Evolutionary conservation across 2,888 invertebrate species (phyloP).

Genomic region (Timema cristinae): DNA sequence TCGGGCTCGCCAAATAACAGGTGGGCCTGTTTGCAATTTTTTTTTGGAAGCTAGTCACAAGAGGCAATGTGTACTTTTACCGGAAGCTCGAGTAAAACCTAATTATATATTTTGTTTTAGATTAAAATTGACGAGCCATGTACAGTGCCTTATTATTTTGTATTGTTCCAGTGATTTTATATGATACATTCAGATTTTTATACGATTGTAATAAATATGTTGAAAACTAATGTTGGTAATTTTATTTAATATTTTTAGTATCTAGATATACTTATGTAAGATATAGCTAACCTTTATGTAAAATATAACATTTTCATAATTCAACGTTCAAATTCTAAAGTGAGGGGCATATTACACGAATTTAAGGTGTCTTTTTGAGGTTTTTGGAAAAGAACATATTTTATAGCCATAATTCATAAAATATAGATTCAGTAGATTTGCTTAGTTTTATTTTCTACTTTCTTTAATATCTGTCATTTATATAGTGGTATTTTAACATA

Average conservation of each 20-base stretch:
- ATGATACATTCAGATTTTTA: conserved; percentile 31
- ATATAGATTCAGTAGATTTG: no score
- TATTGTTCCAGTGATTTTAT: conserved; percentile 28
- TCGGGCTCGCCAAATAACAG: conserved; percentile 14
- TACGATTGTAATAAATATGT: conserved; percentile 18
- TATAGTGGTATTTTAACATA: no score
- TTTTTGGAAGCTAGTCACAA: conserved; percentile 29
- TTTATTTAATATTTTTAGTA: neutral
- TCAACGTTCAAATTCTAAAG: no score
- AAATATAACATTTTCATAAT: no score
- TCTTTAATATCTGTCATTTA: no score
- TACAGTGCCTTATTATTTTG: conserved; percentile 31
- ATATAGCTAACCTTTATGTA: no score
- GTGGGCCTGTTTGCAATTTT: conserved; percentile 20
- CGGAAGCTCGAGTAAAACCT: conserved; percentile 19
- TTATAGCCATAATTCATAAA: no score
- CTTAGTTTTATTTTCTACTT: no score
- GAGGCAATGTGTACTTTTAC: conserved; percentile 22
- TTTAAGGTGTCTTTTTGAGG: no score
- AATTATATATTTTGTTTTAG: conserved; percentile 17
- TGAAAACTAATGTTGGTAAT: neutral
- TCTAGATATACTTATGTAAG: no score
- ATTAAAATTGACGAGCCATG: conserved; percentile 20
- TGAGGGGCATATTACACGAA: no score
- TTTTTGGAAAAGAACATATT: no score